Percentiles rank a stretch among this genome's conserved stretches.
phyloP scores from a whole-genome alignment of 2,888 invertebrate genomes.

The Ormyrus thymus region DNA sequence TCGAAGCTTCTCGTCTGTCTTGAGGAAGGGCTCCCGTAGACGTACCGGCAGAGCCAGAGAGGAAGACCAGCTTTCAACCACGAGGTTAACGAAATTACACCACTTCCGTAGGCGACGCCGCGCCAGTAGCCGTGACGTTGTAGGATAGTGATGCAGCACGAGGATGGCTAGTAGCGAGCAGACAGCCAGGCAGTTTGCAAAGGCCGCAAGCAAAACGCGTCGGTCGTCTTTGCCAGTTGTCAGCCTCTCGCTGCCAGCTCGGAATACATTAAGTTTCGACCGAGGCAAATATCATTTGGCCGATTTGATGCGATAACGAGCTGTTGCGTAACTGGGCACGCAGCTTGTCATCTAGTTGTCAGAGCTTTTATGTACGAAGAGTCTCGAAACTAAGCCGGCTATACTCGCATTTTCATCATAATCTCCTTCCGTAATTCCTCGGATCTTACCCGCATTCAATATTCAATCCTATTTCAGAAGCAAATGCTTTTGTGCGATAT shows the following conservation, averaged over 20 bases:
- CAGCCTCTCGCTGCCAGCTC: neutral
- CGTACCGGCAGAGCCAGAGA: constrained; percentile 7
- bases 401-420: too few species aligned
- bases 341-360: too few species aligned
- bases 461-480: too few species aligned
- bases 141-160: neutral
- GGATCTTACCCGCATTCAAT: too few species aligned
- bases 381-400: too few species aligned
- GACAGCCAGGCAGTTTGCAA: constrained; percentile 58
- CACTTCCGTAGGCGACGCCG: constrained; percentile 58
- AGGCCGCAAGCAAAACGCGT: constrained; percentile 59
- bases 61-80: constrained; percentile 61
- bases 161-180: neutral
- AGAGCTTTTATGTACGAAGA: too few species aligned
- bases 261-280: constrained; percentile 17
- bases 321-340: neutral
- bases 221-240: constrained; percentile 11
- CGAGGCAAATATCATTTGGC: constrained; percentile 40
- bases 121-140: neutral
- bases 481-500: too few species aligned
- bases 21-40: neutral
- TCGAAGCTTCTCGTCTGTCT: neutral
- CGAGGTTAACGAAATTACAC: constrained; percentile 60
- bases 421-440: too few species aligned
- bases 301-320: constrained; percentile 40